Evolutionary conservation across 2,888 invertebrate genomes (phyloP), one percentile per base, ranked within the genome.

Genomic region (Caradrina clavipalpis): DNA sequence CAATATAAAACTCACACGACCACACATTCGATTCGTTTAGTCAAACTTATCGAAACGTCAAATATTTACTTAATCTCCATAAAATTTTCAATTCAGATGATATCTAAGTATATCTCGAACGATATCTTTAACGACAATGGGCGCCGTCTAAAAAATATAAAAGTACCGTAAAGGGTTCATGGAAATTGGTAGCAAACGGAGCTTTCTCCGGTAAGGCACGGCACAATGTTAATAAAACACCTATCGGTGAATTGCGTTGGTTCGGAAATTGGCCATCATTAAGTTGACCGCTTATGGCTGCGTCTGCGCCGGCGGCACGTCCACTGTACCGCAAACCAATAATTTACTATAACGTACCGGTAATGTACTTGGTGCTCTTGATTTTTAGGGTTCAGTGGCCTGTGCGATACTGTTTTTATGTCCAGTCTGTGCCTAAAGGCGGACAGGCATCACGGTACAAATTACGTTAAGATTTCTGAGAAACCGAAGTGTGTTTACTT

Each of bases 191-290:
- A 69, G 54, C 54, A 59, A 73, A 81, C 70, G 64, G 58, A 75
- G 71, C 81, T 84, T 84, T 84, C 86, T 73, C 80, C 64, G 58
- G 71, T 82, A 78, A 66, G 54, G 72, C 59, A 69, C 69, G 19
- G 61, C 22, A 71, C 61, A 58, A 80, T 75, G 80, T 83, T 82
- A 82, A 84, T 88, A 85, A 87, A 87, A 76, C 82, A 85, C 82
- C 83, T 81, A 86, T 82, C 67, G 70, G 72, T 79, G 68, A 86
- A 83, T 85, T 88, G 86, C 85, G 83, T 78, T 81, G 69, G 86
- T 89, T 90, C 87, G 86, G 86, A 90, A 93, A 92, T 91, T 92
- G 90, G 86, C 88, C 89, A 88, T 91, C 91, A 92, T 93, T 92
- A 93, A 84, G 69, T 65, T 66, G 80, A 78, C 87, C 89, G 86